Conservation (phyloP, 2,113 vertebrate genomes). For the Pachycephala philippinensis region DNA sequence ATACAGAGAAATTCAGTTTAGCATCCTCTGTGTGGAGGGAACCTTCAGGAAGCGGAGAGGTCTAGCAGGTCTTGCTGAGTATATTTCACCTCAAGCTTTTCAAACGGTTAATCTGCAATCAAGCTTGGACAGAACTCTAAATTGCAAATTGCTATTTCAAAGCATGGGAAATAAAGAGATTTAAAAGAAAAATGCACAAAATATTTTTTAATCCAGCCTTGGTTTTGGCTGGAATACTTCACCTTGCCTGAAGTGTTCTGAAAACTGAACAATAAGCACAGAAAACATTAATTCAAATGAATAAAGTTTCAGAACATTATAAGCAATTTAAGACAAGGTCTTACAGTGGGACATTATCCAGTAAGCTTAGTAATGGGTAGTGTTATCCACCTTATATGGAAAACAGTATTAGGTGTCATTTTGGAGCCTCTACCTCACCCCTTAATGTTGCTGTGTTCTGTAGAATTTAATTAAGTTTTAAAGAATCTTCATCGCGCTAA, state of each 20-base stretch:
- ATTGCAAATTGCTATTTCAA: background rate
- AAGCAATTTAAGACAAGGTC: background rate
- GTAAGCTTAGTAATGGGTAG: background rate
- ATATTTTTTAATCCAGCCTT: background rate
- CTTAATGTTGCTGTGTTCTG: background rate
- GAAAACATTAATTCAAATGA: background rate
- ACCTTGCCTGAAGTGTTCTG: background rate
- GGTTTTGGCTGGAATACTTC: background rate
- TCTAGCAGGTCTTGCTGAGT: background rate
- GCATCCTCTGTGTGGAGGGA: background rate
- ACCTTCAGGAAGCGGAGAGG: background rate
- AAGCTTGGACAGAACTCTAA: background rate
- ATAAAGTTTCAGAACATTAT: background rate
- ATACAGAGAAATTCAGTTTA: background rate
- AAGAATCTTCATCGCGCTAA: background rate
- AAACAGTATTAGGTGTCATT: background rate
- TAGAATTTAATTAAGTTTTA: background rate
- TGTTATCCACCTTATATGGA: background rate
- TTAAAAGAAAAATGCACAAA: background rate
- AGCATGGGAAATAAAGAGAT: background rate
- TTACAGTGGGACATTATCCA: background rate
- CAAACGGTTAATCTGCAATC: background rate
- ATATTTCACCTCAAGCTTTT: background rate
- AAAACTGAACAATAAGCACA: background rate
- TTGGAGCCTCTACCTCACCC: background rate